Evolutionary conservation across 2,797 vertebrate genomes (phyloP), one percentile per base, ranked within the genome.

Genomic region (Oreonectes daqikongensis): DNA sequence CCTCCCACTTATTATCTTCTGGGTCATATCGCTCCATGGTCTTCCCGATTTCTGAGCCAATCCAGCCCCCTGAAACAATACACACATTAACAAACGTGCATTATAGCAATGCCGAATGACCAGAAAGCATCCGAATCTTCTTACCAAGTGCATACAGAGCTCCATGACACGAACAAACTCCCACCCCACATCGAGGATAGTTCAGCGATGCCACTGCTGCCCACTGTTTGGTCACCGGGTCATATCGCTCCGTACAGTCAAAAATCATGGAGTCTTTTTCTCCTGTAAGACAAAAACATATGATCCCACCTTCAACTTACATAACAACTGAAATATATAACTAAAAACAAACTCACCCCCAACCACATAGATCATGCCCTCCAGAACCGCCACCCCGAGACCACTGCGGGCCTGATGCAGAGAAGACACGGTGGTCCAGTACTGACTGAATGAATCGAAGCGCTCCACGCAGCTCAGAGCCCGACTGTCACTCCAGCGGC

Each of bases 181-280:
- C 96, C 3, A 99, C 91, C 26, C 97, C 97, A 85, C 95, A 98
- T 20, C 97, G 96, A 11, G 98, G 97, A 59, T 93, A 94, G 84
- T 94, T 98, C 86, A 99, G 93, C 20, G 96, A 99, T 5, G 96
- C 94, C 71, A 96, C 96, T 2, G 96, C 93, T 0, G 96, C 94
- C 97, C 97, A 99, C 84, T 99, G 97, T 82, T 97, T 98, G 28
- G 94, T 97, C 80, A 98, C 95, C 2, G 97, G 97, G 88, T 99
- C 96, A 0, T 97, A 99, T 82, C 96, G 91, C 85, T 99, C 98
- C 0, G 96, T 95, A 86, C 96, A 98, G 89, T 98, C 96, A 85
- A 99, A 99, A 84, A 99, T 98, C 97, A 99, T 99, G 0, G 97
- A 97, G 83, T 98, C 95, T 80, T 99, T 96, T 85, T 99, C 97